Evolutionary conservation across 37 sponge, comb jelly and placozoan genomes (phyloP).

Genomic region (Lycopodina hypogea): DNA sequence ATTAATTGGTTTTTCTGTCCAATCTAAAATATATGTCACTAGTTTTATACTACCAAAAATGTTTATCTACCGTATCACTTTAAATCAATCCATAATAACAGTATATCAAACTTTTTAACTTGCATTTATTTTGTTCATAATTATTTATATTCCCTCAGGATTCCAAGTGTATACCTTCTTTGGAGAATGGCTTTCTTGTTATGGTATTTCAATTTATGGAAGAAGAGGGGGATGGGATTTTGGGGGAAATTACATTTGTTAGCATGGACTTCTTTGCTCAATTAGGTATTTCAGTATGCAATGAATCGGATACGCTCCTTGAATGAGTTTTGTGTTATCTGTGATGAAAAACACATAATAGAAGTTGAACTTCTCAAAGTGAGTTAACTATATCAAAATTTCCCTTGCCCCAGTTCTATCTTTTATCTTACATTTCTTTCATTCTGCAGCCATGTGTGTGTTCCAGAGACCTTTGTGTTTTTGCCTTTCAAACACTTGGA

Average conservation of each 20-base stretch:
- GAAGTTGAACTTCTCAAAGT: constrained; percentile 61
- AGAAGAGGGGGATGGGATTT: too few species aligned
- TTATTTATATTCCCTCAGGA: constrained; percentile 4
- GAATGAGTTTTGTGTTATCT: constrained; percentile 89
- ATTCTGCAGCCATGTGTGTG: constrained; percentile 75
- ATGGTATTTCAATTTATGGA: constrained; percentile 34
- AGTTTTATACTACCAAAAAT: too few species aligned
- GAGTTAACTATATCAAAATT: not conserved
- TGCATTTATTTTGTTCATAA: too few species aligned
- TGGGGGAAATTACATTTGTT: too few species aligned
- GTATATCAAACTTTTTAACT: too few species aligned
- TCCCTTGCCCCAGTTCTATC: not conserved
- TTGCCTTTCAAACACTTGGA: constrained; percentile 83
- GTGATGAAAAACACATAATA: constrained; percentile 80
- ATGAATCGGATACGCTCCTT: constrained; percentile 61
- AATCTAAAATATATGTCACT: too few species aligned
- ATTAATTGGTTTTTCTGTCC: too few species aligned
- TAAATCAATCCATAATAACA: too few species aligned
- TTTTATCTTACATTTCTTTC: not conserved
- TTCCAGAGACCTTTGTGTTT: constrained; percentile 76
- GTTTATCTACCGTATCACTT: too few species aligned
- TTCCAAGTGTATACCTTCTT: constrained; percentile 36
- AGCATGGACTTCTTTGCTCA: not conserved
- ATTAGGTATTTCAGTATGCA: constrained; percentile 40
- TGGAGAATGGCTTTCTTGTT: constrained; percentile 63